Base-by-base conservation (phyloP, 1,140 invertebrate species). In the Pteromalus puparum region DNA sequence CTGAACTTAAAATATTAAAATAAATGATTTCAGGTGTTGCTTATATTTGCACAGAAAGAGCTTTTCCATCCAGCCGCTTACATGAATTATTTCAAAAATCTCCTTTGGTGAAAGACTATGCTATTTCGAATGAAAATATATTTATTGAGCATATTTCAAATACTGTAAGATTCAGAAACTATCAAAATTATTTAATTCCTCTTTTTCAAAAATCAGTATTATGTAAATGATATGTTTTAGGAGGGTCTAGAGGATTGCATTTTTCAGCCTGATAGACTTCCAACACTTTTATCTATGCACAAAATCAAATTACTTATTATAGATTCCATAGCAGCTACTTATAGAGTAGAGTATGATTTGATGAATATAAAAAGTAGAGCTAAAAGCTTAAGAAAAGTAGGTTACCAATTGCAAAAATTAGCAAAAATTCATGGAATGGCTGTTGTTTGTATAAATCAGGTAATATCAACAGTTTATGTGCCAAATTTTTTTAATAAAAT, bases 1-100 rank as follows among this genome's bases (percentile, higher is more conserved):
- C 6, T 15, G 15, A 13, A 30, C 68, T 34, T 28, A 18, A 75
- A 21, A 46, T 75, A 48, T 75, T 42, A 10, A 46, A 74, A 30
- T 42, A 53, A 72, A 70, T 75, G 38, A 70, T 88, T 88, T 78
- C 87, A 28, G 95, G 95, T 10, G 94, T 96, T 10, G 94, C 96
- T 26, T 97, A 96, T 87, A 95, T 98, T 85, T 96, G 95, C 87
- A 97, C 97, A 3, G 96, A 97, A 92, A 94, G 95, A 91, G 90
- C 89, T 24, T 97, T 97, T 93, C 96, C 97, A 18, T 95, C 95
- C 2, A 95, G 93, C 88, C 92, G 97, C 77, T 91, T 97, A 12
- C 90, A 95, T 12, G 90, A 95, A 85, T 89, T 95, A 38, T 81
- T 92, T 61, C 72, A 84, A 68, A 88, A 86, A 26, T 91, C 90